Conservation (phyloP, 1,140 invertebrate genomes). For the Mactra quadrangularis region DNA sequence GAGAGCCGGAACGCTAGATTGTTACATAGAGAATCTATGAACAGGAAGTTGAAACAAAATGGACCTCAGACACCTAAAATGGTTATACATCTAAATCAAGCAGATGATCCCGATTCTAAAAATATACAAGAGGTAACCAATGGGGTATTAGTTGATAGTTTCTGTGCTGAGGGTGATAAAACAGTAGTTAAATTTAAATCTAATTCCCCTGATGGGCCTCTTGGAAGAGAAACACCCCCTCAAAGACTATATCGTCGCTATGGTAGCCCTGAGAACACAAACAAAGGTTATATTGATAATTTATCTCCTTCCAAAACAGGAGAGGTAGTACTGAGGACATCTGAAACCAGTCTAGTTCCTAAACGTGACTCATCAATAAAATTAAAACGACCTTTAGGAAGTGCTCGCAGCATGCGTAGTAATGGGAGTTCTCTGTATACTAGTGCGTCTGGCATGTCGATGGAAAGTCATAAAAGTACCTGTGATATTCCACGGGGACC, state of each 20-base stretch:
- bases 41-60: constrained; percentile 52
- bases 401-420: constrained; percentile 63
- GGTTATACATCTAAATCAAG: not conserved
- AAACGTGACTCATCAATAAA: constrained; percentile 20
- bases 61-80: not conserved
- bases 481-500: constrained; percentile 67
- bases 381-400: constrained; percentile 49
- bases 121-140: constrained; percentile 19
- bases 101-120: not conserved
- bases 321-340: constrained; percentile 22
- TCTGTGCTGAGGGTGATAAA: constrained; percentile 62
- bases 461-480: constrained; percentile 60
- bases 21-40: constrained; percentile 47
- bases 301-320: not conserved
- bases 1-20: constrained; percentile 35
- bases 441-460: constrained; percentile 47
- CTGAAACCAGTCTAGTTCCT: constrained; percentile 10
- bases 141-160: constrained; percentile 63
- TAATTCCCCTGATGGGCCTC: not conserved
- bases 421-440: constrained; percentile 60
- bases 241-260: constrained; percentile 66
- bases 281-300: not conserved
- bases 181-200: constrained; percentile 27
- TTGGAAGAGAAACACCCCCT: constrained; percentile 47
- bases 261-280: constrained; percentile 57